Conservation (phyloP, 2,888 invertebrate genomes). For the Tetropium fuscum region DNA sequence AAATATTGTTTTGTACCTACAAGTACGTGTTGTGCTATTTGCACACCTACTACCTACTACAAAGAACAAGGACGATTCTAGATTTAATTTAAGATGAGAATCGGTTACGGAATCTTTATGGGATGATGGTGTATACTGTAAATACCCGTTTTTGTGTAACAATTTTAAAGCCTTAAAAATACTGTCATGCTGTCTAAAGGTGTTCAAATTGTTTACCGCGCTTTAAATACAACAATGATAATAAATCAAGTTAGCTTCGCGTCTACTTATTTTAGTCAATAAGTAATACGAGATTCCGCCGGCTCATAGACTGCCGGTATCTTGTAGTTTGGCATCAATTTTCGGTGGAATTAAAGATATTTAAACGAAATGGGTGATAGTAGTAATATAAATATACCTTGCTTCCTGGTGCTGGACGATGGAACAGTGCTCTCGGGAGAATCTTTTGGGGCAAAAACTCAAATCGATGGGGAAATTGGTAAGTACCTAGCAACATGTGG, state of each 20-base stretch:
- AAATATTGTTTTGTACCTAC: too few species aligned
- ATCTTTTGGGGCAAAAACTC: constrained; percentile 83
- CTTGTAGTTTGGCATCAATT: neutral
- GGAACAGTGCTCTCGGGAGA: constrained; percentile 84
- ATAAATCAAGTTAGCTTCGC: neutral
- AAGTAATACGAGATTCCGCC: constrained; percentile 2
- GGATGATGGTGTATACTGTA: too few species aligned
- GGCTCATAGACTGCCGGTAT: constrained; percentile 14
- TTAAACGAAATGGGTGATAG: constrained; percentile 28
- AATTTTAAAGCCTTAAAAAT: too few species aligned
- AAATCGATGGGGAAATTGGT: constrained; percentile 95
- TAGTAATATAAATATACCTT: constrained; percentile 41
- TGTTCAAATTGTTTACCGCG: too few species aligned
- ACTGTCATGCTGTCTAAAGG: too few species aligned
- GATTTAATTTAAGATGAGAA: too few species aligned
- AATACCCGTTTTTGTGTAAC: too few species aligned
- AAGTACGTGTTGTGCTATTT: too few species aligned
- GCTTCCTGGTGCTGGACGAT: constrained; percentile 82
- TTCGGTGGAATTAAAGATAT: neutral
- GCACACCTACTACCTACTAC: too few species aligned
- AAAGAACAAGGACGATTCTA: too few species aligned
- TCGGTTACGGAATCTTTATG: too few species aligned
- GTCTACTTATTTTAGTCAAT: constrained; percentile 19
- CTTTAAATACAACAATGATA: too few species aligned
- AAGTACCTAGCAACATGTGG: constrained; percentile 64